Evolutionary conservation across 2,888 invertebrate genomes (phyloP), one percentile per base, ranked within the genome.

Genomic region (Cremastinae sp.): DNA sequence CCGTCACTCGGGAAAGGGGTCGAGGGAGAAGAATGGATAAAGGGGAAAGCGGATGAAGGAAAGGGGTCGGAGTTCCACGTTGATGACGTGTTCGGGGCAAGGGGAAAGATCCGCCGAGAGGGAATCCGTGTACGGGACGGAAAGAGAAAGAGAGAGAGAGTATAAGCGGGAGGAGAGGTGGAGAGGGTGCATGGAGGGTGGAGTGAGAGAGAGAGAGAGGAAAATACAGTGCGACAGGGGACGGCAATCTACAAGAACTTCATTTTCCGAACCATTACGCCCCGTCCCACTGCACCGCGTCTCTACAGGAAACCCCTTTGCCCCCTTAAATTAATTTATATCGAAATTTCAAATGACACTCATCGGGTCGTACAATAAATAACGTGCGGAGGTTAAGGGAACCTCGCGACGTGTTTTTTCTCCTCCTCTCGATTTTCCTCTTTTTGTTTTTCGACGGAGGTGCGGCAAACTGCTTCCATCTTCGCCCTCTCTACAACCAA

Each of bases 341-440:
- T 88, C 87, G 86, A 88, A 88, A 88, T 88, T 88, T 88, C 87
- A 86, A 88, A 88, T 84, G 88, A 88, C 87, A 86, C 84, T 85
- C 86, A 84, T 87, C 86, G 85, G 82, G 71, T 79, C 81, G 83
- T 81, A 82, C 85, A 81, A 86, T 87, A 87, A 87, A 86, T 87
- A 86, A 87, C 82, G 71, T 3, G 75, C 69, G 71, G 53, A 53
- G 74, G 69, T 53, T 58, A 39, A 64, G 45, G 65, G 55, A 43
- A 12, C 53, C 39, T 16, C 56, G 49, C 51, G 66, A 62, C 68
- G 75, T 74, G 28, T 28, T 28, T 28, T 28, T 16, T 16, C 1
- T 28, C 2, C 37, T 37, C 18, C 20, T 20, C 10, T 49, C 16
- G 28, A 28, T 56, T 37, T 16, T 9, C 37, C 16, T 56, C 10